These are phyloP conservation scores for Prinia subflava DNA, from an alignment of 2,113 vertebrate species.

Conservation along the genomic window DNA sequence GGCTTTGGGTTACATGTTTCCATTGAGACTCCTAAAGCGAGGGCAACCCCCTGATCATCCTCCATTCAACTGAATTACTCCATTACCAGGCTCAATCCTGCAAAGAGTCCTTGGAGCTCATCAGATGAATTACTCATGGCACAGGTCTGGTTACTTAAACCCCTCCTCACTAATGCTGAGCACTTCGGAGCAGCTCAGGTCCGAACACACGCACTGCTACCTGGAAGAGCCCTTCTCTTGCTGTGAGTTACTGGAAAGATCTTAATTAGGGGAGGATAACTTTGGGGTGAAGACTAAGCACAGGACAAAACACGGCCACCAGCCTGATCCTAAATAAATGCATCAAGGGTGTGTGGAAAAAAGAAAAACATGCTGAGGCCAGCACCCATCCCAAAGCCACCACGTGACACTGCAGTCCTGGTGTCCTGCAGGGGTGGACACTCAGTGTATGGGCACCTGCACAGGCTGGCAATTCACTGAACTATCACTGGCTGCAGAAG, in stretches of 20 bases:
- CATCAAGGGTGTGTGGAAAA: background rate
- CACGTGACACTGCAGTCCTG: rapidly evolving
- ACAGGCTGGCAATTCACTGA: background rate
- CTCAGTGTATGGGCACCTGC: background rate
- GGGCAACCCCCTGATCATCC: background rate
- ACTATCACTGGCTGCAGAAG: background rate
- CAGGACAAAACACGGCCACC: background rate
- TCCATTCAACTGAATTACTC: background rate
- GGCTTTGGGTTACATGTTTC: background rate
- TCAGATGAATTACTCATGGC: background rate
- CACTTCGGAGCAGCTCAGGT: background rate
- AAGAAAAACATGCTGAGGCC: rapidly evolving
- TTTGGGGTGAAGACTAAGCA: background rate
- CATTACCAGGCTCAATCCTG: background rate
- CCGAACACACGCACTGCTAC: rapidly evolving
- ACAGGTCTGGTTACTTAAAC: background rate
- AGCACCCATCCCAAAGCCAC: background rate
- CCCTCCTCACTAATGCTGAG: background rate
- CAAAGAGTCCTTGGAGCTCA: background rate
- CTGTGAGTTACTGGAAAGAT: background rate
- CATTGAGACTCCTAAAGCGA: background rate
- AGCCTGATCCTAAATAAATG: background rate
- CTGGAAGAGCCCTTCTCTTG: background rate
- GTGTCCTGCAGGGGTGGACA: background rate
- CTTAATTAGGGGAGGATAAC: background rate